These are phyloP conservation scores for Trematomus loennbergii DNA, from an alignment of 2,113 vertebrate genomes.

Conservation along the genomic window DNA sequence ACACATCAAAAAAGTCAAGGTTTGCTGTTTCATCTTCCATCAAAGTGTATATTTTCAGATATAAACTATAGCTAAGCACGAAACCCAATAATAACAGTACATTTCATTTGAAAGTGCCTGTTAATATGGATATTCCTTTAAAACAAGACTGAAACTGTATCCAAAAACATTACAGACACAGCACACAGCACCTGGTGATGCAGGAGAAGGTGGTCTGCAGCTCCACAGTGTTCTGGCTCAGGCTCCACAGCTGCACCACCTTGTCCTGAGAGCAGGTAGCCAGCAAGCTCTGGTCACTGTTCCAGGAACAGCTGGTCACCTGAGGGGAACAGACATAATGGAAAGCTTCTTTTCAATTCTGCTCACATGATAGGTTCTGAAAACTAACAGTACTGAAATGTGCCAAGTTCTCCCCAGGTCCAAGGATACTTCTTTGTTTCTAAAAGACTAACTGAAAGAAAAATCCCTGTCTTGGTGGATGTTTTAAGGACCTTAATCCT, in stretches of 20 bases:
- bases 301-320: constrained; percentile 86
- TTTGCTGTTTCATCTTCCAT: neutral
- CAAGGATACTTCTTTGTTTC: neutral
- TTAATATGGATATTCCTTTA: neutral
- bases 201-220: constrained; percentile 83
- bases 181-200: constrained; percentile 63
- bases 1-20: too few species aligned
- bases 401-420: neutral
- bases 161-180: neutral
- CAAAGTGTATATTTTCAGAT: neutral
- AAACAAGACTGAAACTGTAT: neutral
- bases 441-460: neutral
- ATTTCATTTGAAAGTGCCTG: neutral
- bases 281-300: constrained; percentile 79
- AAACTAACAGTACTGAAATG: neutral
- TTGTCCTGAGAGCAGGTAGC: constrained; percentile 85
- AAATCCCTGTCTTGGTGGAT: neutral
- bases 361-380: neutral
- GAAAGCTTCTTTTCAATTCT: neutral
- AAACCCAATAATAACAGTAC: neutral
- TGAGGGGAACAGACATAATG: constrained; percentile 45
- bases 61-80: neutral
- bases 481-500: too few species aligned
- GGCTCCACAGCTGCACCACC: constrained; percentile 83
- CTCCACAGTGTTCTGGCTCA: constrained; percentile 77